Evolutionary conservation across 2,888 invertebrate species (phyloP).

Genomic region (Leptogaster cylindrica): DNA sequence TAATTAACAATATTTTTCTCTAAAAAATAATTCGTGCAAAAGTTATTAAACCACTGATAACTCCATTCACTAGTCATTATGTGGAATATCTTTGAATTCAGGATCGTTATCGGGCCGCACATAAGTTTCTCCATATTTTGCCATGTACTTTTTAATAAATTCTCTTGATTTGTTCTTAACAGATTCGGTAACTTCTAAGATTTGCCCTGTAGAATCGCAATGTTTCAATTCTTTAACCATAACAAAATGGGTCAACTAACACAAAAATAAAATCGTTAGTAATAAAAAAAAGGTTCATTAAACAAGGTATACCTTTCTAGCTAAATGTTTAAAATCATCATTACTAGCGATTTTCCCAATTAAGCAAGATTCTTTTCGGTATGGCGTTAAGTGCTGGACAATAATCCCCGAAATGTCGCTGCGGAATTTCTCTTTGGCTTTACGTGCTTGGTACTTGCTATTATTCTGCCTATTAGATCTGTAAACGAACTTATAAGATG

Average conservation of each 20-base stretch:
- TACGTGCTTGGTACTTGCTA: conserved; percentile 64
- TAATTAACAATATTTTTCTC: background rate
- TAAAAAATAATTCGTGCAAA: background rate
- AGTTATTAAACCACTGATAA: background rate
- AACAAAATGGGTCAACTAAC: conserved; percentile 91
- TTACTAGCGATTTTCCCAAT: conserved; percentile 85
- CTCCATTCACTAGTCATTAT: conserved; percentile 17
- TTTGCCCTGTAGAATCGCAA: conserved; percentile 69
- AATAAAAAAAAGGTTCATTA: background rate
- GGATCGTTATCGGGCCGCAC: conserved; percentile 39
- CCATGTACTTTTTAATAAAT: conserved; percentile 95
- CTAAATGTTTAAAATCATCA: conserved; percentile 93
- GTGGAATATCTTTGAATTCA: conserved; percentile 38
- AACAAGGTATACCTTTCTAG: conserved; percentile 74
- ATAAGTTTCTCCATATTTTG: conserved; percentile 86
- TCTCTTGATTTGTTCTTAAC: conserved; percentile 95
- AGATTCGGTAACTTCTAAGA: conserved; percentile 56
- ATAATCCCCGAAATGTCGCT: conserved; percentile 80
- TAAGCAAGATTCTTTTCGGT: conserved; percentile 82
- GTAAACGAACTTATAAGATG: background rate
- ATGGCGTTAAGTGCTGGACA: conserved; percentile 87
- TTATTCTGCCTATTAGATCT: conserved; percentile 59
- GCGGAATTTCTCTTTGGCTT: conserved; percentile 86
- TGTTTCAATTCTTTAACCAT: conserved; percentile 94
- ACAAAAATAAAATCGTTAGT: conserved; percentile 51